Conservation (phyloP, 2,888 invertebrate genomes). For the Lasioglossum lativentre region DNA sequence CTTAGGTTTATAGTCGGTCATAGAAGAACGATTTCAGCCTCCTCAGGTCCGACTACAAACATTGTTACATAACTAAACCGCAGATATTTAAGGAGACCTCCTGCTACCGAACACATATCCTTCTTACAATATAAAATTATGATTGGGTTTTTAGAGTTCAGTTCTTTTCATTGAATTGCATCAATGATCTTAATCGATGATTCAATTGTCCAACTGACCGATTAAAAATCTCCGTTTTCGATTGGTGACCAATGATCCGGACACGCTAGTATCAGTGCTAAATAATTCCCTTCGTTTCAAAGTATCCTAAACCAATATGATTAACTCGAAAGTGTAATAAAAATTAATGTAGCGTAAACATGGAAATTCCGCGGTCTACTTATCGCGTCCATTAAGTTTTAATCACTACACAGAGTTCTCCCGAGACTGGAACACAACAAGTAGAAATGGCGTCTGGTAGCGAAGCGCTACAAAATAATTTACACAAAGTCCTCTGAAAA, state of each 20-base stretch:
- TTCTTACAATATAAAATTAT: no score
- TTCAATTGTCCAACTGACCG: no score
- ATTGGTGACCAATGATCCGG: no score
- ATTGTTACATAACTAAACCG: background rate
- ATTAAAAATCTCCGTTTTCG: no score
- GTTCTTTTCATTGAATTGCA: no score
- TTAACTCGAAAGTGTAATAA: background rate
- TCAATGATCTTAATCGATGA: no score
- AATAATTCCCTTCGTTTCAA: background rate
- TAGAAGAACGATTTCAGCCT: background rate
- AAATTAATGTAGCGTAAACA: background rate
- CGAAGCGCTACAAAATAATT: background rate
- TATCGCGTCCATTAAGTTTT: background rate
- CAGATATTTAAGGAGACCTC: background rate
- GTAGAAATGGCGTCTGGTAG: background rate
- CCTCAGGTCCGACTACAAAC: background rate
- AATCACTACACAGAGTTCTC: background rate
- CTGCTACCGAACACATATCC: background rate
- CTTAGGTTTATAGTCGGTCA: background rate
- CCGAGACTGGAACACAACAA: background rate
- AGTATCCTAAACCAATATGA: background rate
- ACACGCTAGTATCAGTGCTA: no score
- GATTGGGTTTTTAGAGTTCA: no score
- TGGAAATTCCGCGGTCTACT: background rate
- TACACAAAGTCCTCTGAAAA: background rate